phyloP scores from a whole-genome alignment of 2,797 vertebrate species.

The Betta splendens region DNA sequence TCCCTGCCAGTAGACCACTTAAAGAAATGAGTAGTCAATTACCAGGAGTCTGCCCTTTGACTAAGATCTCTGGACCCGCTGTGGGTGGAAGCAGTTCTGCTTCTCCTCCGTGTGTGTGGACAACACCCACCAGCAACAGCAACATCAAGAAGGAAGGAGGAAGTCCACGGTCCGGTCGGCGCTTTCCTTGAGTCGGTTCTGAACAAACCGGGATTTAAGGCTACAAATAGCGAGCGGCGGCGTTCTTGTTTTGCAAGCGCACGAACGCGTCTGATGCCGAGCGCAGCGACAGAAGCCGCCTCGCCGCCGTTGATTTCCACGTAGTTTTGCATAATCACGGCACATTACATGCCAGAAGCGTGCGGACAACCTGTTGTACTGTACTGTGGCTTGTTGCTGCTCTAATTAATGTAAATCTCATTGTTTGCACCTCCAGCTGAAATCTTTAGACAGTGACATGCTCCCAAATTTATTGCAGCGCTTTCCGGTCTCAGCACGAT shows the following conservation, averaged over 20 bases:
- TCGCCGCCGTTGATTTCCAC: background rate
- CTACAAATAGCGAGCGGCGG: background rate
- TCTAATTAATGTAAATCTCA: background rate
- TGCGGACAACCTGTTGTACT: background rate
- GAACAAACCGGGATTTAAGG: constrained; percentile 32
- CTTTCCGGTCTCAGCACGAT: no score
- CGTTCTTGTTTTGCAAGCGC: background rate
- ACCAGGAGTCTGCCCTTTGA: constrained; percentile 73
- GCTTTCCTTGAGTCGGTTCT: constrained; percentile 19
- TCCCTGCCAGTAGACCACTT: constrained; percentile 82
- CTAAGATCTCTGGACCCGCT: constrained; percentile 69
- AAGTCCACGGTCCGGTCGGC: background rate
- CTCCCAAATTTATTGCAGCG: background rate
- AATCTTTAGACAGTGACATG: background rate
- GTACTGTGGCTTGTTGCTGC: no score
- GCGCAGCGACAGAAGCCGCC: background rate
- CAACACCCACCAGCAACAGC: constrained; percentile 26
- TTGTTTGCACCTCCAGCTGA: background rate
- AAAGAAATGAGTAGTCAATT: constrained; percentile 84
- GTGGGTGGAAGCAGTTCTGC: constrained; percentile 30
- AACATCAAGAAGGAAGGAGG: constrained; percentile 15
- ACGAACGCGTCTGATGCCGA: background rate
- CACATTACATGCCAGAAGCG: background rate
- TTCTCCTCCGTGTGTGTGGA: background rate
- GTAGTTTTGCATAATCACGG: background rate